A percentile compares a stretch with the other conserved stretches of the same genome.
Evolutionary conservation across 2,113 vertebrate genomes (phyloP).

Genomic region (Microtus montanus): DNA sequence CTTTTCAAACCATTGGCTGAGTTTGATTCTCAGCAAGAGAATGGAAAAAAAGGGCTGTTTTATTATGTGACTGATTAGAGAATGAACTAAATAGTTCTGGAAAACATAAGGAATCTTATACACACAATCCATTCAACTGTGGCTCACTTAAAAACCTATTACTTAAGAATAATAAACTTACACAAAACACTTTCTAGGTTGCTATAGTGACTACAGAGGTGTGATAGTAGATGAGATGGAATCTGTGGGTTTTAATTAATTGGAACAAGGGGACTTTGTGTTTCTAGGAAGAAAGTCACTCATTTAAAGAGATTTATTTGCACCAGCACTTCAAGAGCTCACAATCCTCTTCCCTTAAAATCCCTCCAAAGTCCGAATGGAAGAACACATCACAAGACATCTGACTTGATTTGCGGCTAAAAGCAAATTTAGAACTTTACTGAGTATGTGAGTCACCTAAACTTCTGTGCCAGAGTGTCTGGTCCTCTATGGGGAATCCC

Average conservation of each 20-base stretch:
- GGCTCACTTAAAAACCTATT: background rate
- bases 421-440: background rate
- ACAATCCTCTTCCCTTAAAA: background rate
- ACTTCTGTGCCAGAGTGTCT: background rate
- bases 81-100: background rate
- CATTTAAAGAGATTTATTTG: background rate
- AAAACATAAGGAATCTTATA: background rate
- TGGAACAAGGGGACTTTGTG: background rate
- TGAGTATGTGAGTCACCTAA: background rate
- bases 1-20: background rate
- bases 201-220: background rate
- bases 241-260: constrained; percentile 6
- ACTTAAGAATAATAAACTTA: constrained; percentile 26
- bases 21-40: background rate
- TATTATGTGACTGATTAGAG: background rate
- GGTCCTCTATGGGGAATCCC: accelerated
- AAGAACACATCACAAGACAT: background rate
- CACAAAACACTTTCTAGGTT: background rate
- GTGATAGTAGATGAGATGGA: background rate
- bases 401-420: background rate
- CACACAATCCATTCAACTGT: background rate
- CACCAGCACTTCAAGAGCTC: background rate
- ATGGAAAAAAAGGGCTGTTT: background rate
- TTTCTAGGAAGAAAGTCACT: background rate
- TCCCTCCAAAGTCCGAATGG: background rate